Base-by-base conservation (phyloP, 2,113 vertebrate genomes). In the Sebastes fasciatus region DNA sequence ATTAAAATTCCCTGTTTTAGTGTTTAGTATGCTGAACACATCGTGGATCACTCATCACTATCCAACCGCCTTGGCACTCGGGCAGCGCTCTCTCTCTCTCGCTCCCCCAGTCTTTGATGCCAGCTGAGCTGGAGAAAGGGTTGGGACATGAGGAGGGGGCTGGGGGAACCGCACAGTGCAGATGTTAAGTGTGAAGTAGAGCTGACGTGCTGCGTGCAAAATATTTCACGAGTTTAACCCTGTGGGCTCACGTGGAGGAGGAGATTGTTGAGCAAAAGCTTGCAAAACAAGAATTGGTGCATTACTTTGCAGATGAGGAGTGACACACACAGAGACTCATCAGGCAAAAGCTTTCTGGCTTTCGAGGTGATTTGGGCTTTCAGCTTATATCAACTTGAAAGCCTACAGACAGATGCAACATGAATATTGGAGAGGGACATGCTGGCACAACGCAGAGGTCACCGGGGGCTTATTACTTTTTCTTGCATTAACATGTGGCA, bases 1-100 rank as follows among this genome's bases (percentile, higher is more conserved):
- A 92, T 88, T 88, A 86, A 78, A 89, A 82, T 82, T 51, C 74
- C 55, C 70, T 51, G 55, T 86, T 83, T 80, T 12, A 40, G 70
- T 74, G 74, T 90, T 93, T 90, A 81, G 89, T 91, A 93, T 92
- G 90, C 91, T 77, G 83, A 79, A 87, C 89, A 90, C 86, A 82
- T 83, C 54, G 34, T 80, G 77, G 80, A 92, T 91, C 90, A 90
- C 90, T 88, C 92, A 92, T 93, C 90, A 86, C 91, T 77, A 85
- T 91, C 91, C 91, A 91, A 89, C 83, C 71, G 87, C 84, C 55
- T 89, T 93, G 91, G 90, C 90, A 89, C 87, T 91, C 79, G 72
- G 84, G 85, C 77, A 72, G 63, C 87, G 3, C 83, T 68, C 79
- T 43, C 70, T 34, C 78, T 45, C 43, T 6, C 66, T 54, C 23